phyloP scores from a whole-genome alignment of 2,113 vertebrate genomes.

The Varanus komodoensis region DNA sequence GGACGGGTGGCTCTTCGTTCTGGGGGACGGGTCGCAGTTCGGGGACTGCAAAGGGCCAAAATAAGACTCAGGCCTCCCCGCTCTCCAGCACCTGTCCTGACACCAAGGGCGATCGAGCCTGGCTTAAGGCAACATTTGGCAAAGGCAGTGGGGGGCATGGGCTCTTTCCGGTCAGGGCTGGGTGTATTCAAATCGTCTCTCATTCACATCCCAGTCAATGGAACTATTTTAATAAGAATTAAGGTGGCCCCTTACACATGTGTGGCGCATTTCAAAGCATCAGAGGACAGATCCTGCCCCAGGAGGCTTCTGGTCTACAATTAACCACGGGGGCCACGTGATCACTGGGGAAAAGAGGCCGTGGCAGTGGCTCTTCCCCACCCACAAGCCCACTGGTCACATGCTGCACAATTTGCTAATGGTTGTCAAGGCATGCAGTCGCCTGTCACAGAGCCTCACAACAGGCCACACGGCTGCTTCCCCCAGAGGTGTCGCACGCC shows the following conservation, averaged over 20 bases:
- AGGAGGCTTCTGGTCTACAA: background rate
- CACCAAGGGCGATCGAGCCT: no score
- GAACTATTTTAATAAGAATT: background rate
- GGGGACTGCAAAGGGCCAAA: conserved; percentile 74
- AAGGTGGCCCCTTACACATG: background rate
- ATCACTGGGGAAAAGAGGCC: no score
- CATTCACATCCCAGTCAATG: background rate
- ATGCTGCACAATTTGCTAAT: no score
- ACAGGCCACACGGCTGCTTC: no score
- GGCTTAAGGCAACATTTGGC: accelerated
- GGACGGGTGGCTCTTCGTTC: conserved; percentile 75
- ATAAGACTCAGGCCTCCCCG: background rate
- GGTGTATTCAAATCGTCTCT: background rate
- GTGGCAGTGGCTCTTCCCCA: no score
- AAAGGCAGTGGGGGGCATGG: no score
- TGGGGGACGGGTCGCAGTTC: conserved; percentile 59
- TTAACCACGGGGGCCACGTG: background rate
- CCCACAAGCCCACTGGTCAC: no score
- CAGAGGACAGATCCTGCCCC: background rate
- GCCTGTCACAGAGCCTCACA: no score
- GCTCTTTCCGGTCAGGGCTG: background rate
- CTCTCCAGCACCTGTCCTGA: background rate
- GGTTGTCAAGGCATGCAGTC: no score
- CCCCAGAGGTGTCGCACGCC: no score
- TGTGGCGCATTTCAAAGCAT: background rate